Base-by-base conservation (phyloP, 2,797 vertebrate genomes). In the Ispidina lecontei region DNA sequence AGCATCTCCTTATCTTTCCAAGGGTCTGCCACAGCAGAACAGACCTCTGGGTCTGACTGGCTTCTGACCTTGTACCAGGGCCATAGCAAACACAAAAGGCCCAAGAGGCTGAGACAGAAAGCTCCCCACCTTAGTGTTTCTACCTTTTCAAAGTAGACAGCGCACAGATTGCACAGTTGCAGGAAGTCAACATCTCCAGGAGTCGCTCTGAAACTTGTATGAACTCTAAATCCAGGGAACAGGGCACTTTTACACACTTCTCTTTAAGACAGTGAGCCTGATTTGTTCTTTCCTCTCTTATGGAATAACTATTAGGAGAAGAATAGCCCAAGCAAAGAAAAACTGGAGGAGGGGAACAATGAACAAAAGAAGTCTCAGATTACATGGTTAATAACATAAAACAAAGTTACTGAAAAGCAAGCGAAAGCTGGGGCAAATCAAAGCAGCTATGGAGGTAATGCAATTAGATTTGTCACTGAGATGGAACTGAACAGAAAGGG, bases 391-490 rank as follows among this genome's bases (percentile, higher is more conserved):
- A 62, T 29, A 90, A 71, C 58, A 78, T 39, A 94, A 86, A 88
- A 19, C 49, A 82, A 69, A 75, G 52, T 67, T 81, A 81, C 49
- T 67, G 72, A 84, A 85, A 94, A 89, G 67, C 44, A 54, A 83
- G 73, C 1, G 1, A 77, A 87, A 85, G n/a, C 49, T 67, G 29
- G 14, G 29, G 26, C 47, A 87, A 69, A 87, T 81, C 59, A 91
- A 83, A 91, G 70, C 72, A 85, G 37, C 52, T 67, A 47, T 5
- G 5, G 55, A 89, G 59, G 67, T 80, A 90, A 83, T 35, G 25
- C 78, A 90, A 72, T 89, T 78, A 77, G 55, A 85, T 89, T 84
- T 93, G 90, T 81, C 91, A 87, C 41, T 35, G 69, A 70, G 63
- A 89, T 69, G 82, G 81, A 94, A 56, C 77, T 65, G 65, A 91